Evolutionary conservation across 2,888 invertebrate genomes (phyloP).

Genomic region (Synergus japonicus): DNA sequence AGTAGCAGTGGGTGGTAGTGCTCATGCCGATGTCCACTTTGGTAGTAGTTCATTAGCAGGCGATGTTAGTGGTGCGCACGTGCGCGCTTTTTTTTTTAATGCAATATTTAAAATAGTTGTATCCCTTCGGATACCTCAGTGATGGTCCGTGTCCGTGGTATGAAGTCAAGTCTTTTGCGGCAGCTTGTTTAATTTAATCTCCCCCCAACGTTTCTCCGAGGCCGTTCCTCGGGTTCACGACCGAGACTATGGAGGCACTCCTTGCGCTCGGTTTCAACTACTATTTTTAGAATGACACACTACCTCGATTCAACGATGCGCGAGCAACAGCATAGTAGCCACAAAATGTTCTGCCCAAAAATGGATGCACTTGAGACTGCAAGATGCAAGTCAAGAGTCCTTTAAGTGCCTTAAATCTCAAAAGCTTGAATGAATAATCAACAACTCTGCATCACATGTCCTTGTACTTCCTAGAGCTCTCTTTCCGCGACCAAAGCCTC

Average conservation of each 20-base stretch:
- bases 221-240: constrained; percentile 71
- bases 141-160: constrained; percentile 34
- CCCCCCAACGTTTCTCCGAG: constrained; percentile 60
- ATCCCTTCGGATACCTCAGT: constrained; percentile 22
- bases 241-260: constrained; percentile 62
- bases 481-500: neutral
- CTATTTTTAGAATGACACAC: constrained; percentile 76
- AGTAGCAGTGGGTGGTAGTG: neutral
- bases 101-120: constrained; percentile 41
- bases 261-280: constrained; percentile 51
- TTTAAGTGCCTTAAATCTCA: neutral
- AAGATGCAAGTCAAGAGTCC: constrained; percentile 7
- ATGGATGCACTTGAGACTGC: constrained; percentile 35
- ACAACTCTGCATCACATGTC: neutral
- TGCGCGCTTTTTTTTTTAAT: constrained; percentile 30
- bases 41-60: constrained; percentile 11
- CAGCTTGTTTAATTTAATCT: constrained; percentile 65
- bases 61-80: constrained; percentile 28
- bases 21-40: constrained; percentile 20
- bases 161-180: constrained; percentile 50
- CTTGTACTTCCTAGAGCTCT: neutral
- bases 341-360: constrained; percentile 33
- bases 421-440: constrained; percentile 7
- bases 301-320: constrained; percentile 72
- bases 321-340: constrained; percentile 49